Evolutionary conservation across 2,888 invertebrate genomes (phyloP), one percentile per base, ranked within the genome.

Genomic region (Agriopis marginaria): DNA sequence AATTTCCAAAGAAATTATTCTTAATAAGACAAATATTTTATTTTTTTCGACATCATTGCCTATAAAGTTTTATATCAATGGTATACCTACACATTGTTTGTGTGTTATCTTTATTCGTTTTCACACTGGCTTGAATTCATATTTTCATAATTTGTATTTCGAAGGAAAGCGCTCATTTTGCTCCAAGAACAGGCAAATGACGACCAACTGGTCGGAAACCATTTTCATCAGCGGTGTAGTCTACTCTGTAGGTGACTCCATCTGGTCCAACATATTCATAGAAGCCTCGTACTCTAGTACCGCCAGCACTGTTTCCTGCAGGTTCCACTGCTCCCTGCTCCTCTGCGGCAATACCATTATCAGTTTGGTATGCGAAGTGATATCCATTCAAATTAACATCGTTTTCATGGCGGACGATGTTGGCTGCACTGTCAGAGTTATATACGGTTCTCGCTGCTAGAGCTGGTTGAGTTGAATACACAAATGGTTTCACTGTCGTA

Each of bases 251-350:
- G 51, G 93, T 93, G 3, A 91, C 82, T 66, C 96, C 96, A 79
- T 96, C 95, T 62, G 95, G 95, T 0, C 96, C 96, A 0, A 96
- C 95, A 82, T 96, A 97, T 77, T 96, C 95, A 82, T 95, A 96
- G 82, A 95, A 96, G 4, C 97, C 97, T 66, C 91, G 93, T 0
- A 96, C 95, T 66, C 95, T 94, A 59, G 96, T 95, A 1, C 95
- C 56, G 11, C 40, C 96, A 71, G 95, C 95, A 2, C 92, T 93
- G 17, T 94, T 93, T 0, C 75, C 81, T 0, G 95, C 91, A 3
- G 79, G 90, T 76, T 95, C 95, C 23, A 96, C 92, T 78, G 91
- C 93, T 23, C 97, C 97, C 9, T 89, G 86, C 81, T 96, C 96
- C 78, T 95, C 96, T 9, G 95, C 96, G 47, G 93, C 90, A 70